These are phyloP conservation scores for Drosophila ananassae DNA, from an alignment of 1,140 invertebrate species.

Conservation along the genomic window DNA sequence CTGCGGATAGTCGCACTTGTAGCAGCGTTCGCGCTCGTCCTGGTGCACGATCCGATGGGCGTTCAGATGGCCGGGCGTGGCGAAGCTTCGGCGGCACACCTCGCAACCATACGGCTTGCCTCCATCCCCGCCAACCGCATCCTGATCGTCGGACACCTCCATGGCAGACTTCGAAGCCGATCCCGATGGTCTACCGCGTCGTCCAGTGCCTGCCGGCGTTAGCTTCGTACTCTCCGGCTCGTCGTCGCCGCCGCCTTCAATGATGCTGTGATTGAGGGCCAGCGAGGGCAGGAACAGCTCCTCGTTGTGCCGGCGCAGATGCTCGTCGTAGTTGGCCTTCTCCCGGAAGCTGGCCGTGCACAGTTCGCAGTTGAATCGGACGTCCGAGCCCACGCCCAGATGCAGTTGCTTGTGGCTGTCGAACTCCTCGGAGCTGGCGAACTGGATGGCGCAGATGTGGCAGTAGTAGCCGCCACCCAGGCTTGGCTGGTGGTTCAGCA, in stretches of 20 bases:
- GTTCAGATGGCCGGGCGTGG: conserved; percentile 63
- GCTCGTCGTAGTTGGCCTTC: conserved; percentile 77
- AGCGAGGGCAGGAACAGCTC: conserved; percentile 72
- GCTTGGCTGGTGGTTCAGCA: conserved; percentile 68
- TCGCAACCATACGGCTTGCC: conserved; percentile 63
- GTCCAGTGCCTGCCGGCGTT: neutral
- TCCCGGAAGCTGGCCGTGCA: conserved; percentile 80
- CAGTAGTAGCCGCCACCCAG: conserved; percentile 63
- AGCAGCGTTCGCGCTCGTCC: conserved; percentile 66
- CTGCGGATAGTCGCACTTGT: conserved; percentile 74
- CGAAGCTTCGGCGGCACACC: conserved; percentile 67
- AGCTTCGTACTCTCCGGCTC: neutral
- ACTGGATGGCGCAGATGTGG: conserved; percentile 67
- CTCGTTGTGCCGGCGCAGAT: conserved; percentile 77
- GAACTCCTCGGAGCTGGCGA: conserved; percentile 66
- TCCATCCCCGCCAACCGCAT: conserved; percentile 12
- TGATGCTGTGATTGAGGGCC: conserved; percentile 66
- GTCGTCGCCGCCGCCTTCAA: conserved; percentile 41
- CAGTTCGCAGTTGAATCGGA: conserved; percentile 73
- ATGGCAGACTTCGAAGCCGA: neutral
- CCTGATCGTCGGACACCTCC: conserved; percentile 8
- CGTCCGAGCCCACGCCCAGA: conserved; percentile 57
- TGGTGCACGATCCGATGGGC: conserved; percentile 72
- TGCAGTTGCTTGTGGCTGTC: conserved; percentile 74
- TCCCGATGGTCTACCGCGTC: neutral